Percentiles rank a stretch among this genome's conserved stretches.
These are phyloP conservation scores for Bembecia ichneumoniformis DNA, from an alignment of 2,888 invertebrate genomes.

Conservation along the genomic window DNA sequence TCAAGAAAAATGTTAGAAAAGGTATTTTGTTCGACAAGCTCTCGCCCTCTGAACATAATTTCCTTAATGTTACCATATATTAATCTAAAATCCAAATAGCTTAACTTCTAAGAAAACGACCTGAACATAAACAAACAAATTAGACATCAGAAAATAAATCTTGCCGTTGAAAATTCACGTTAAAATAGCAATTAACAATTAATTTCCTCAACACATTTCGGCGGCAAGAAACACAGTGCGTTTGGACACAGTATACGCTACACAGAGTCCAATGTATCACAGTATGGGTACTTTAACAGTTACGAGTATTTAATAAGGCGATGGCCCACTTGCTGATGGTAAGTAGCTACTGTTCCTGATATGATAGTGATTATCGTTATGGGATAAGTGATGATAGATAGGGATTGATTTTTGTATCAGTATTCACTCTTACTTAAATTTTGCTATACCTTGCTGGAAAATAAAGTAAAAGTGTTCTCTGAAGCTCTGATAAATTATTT, in stretches of 20 bases:
- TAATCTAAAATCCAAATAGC: background rate
- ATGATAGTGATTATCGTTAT: too few species aligned
- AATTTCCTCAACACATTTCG: background rate
- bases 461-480: too few species aligned
- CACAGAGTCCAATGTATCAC: too few species aligned
- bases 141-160: background rate
- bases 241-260: background rate
- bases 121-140: background rate
- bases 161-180: background rate
- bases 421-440: too few species aligned
- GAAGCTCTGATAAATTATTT: too few species aligned
- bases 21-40: background rate
- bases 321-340: background rate
- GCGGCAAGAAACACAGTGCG: background rate
- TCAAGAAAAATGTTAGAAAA: background rate
- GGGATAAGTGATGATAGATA: too few species aligned
- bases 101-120: background rate
- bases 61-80: background rate
- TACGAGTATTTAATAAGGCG: background rate
- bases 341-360: background rate
- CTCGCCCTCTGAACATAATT: too few species aligned
- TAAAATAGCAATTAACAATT: background rate
- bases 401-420: too few species aligned
- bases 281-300: too few species aligned
- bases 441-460: too few species aligned